Base-by-base conservation (phyloP, 2,888 invertebrate species). In the Amaurobius ferox region DNA sequence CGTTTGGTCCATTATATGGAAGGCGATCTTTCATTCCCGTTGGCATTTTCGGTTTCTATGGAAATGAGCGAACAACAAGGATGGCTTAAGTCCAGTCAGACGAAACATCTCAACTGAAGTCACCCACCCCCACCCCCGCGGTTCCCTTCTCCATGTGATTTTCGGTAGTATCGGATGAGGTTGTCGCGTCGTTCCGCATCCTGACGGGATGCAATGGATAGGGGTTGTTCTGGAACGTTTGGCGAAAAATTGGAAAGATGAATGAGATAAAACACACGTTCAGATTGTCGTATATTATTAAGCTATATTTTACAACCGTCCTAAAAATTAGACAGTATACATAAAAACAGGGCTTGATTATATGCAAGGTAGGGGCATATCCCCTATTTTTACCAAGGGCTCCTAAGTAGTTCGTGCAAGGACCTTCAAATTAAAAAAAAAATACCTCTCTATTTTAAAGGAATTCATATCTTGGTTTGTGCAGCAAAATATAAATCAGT, bases 1-100 rank as follows among this genome's bases (percentile, higher is more conserved):
- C 44, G 61, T 35, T 39, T 35, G 68, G 77, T 83, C 83, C 83
- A 83, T 83, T 83, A 83, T 83, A 71, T 83, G 83, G 83, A 83
- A 83, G 83, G 28, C 83, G 83, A 83, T 83, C 83, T 83, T 77
- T 77, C 83, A 83, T 83, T 55, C 83, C 71, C 39, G 48, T 16
- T 83, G 83, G 83, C 83, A 83, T 83, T 83, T 83, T 83, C 83
- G 83, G 83, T 83, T 83, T 83, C 83, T 83, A 83, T 83, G 83
- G 83, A 83, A 83, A 83, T 83, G 83, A 83, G 83, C 35, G 72
- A 71, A 83, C 83, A 83, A 83, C 83, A 83, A 83, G 83, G 71
- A 71, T 71, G 83, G 77, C 77, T 83, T 77, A 83, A 77, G 83
- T 83, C 83, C 83, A 83, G 83, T 83, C 83, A 83, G 83, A 83